Conservation (phyloP, 2,797 vertebrate genomes). For the Takifugu rubripes region DNA sequence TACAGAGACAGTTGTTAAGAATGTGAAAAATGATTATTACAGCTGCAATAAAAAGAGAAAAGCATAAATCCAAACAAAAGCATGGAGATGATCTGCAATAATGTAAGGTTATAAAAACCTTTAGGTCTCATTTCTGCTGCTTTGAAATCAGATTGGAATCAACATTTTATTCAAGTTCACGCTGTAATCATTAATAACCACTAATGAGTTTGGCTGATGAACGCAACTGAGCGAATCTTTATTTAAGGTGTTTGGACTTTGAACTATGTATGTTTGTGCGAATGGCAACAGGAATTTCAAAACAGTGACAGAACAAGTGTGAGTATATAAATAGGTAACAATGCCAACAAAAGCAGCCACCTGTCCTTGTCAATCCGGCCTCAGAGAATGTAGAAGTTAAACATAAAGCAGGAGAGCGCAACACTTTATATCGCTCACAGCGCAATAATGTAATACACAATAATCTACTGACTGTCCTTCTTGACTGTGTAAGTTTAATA, state of each 20-base stretch:
- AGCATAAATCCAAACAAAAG: too few species aligned
- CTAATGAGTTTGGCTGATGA: too few species aligned
- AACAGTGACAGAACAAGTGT: slow-evolving; percentile 49
- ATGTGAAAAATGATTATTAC: not conserved
- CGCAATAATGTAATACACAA: not conserved
- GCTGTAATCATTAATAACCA: too few species aligned
- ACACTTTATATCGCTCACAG: not conserved
- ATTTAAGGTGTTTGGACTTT: not conserved
- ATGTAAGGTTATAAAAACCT: too few species aligned
- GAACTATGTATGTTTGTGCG: slow-evolving; percentile 9
- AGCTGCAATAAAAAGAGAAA: not conserved
- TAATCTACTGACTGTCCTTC: not conserved
- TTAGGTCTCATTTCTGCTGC: too few species aligned
- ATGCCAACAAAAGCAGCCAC: slow-evolving; percentile 66
- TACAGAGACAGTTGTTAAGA: too few species aligned
- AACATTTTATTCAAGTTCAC: too few species aligned
- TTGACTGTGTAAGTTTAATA: not conserved
- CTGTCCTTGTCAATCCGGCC: slow-evolving; percentile 66
- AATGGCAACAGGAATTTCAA: not conserved
- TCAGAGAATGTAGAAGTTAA: not conserved
- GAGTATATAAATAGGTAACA: slow-evolving; percentile 79
- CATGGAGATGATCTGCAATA: too few species aligned
- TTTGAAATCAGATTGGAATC: too few species aligned
- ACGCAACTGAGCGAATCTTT: not conserved
- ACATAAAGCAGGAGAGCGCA: not conserved